Evolutionary conservation across 2,888 invertebrate species (phyloP), one percentile per base, ranked within the genome.

Genomic region (Paralinhomoeus sp.): DNA sequence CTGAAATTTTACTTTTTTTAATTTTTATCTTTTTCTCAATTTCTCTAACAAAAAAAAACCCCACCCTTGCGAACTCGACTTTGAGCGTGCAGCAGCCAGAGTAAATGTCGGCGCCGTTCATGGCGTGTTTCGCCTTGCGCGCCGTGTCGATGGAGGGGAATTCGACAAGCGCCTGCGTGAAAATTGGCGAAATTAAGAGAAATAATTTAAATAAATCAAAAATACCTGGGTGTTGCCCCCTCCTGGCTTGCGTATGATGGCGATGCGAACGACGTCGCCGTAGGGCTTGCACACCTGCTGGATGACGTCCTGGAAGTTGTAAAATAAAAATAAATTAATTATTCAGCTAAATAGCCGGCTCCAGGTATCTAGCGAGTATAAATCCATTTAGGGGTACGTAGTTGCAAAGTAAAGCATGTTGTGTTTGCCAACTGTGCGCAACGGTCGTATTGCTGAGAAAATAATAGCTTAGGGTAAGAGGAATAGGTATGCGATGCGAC

Each of bases 91-190:
- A 97, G 71, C 93, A 97, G 51, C 93, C 93, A 40, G 89, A 87
- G 71, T 97, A 97, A 62, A 97, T 91, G 69, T 97, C 93, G 50
- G 91, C 91, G 54, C 93, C 93, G 69, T 91, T 84, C 55, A 97
- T 74, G 49, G 80, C 76, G 56, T 87, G 83, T 64, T 91, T 87
- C 50, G 89, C 91, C 62, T 84, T 71, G 17, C 15, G 20, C 47
- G 93, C 93, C 15, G 83, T 77, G 60, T 93, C 91, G 56, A 84
- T 72, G 60, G 75, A 78, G 67, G 91, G 91, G 70, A 91, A 93
- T 71, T 58, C 60, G 3, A 57, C 54, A 23, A 57, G 48, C 1
- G 54, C 55, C 44, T 56, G 52, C 5, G 20, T 1, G n/a, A n/a
- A n/a, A n/a, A n/a, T n/a, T n/a, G n/a, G n/a, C n/a, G n/a, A 13